A percentile compares a stretch with the other conserved stretches of the same genome.
phyloP scores from a whole-genome alignment of 2,113 vertebrate genomes.

The Cynoglossus semilaevis region DNA sequence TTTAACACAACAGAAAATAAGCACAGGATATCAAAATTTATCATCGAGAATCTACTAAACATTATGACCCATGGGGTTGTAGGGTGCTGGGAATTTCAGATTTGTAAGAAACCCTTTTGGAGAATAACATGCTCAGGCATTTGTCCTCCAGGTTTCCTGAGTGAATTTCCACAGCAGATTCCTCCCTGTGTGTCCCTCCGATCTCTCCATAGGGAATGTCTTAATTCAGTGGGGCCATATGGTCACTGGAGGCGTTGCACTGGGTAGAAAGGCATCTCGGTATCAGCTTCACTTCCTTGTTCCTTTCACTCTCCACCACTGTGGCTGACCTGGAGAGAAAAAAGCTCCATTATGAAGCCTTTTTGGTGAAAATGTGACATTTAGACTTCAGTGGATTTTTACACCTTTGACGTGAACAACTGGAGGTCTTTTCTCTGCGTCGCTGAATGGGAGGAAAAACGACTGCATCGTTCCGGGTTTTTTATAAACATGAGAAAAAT shows the following conservation, averaged over 20 bases:
- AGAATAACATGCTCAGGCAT: not conserved
- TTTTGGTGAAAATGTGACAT: constrained; percentile 1
- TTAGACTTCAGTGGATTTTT: too few relatives aligned
- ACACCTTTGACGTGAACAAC: too few relatives aligned
- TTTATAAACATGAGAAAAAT: not conserved
- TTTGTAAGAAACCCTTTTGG: too few relatives aligned
- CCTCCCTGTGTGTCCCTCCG: constrained; percentile 50
- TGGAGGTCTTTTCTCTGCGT: too few relatives aligned
- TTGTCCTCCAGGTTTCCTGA: constrained; percentile 5
- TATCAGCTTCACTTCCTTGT: constrained; percentile 14
- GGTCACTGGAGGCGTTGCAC: constrained; percentile 45
- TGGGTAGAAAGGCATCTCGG: constrained; percentile 40
- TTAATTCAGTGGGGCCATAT: constrained; percentile 61
- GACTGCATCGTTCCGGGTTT: not conserved
- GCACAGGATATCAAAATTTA: too few relatives aligned
- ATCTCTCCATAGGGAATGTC: constrained; percentile 59
- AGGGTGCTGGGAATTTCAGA: not conserved
- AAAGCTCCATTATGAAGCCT: constrained; percentile 2
- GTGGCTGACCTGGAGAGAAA: constrained; percentile 12
- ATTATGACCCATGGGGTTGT: too few relatives aligned
- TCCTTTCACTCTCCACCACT: constrained; percentile 25
- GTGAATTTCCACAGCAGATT: constrained; percentile 58
- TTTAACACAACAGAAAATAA: too few relatives aligned
- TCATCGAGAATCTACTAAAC: too few relatives aligned
- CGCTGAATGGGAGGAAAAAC: not conserved